These are phyloP conservation scores for Tuberolachnus salignus DNA, from an alignment of 2,888 invertebrate genomes.

Conservation along the genomic window DNA sequence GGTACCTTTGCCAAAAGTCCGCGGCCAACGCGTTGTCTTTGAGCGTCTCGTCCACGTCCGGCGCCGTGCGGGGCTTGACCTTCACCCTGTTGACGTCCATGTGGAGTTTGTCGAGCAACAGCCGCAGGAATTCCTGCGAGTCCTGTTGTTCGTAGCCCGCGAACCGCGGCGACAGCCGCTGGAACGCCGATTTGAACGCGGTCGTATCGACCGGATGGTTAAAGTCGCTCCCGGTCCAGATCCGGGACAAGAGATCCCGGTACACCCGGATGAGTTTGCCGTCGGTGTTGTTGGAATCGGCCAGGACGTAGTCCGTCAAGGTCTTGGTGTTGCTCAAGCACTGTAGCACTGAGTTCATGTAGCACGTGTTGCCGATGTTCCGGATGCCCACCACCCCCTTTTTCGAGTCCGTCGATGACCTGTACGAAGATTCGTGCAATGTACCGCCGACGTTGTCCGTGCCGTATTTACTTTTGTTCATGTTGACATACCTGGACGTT, in stretches of 20 bases:
- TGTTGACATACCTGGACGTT: slow-evolving; percentile 35
- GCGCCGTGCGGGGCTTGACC: slow-evolving; percentile 60
- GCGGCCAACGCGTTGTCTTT: slow-evolving; percentile 64
- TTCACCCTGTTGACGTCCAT: slow-evolving; percentile 77
- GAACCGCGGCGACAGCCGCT: slow-evolving; percentile 73
- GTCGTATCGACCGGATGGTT: slow-evolving; percentile 59
- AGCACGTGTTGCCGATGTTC: slow-evolving; percentile 94
- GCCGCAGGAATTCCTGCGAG: slow-evolving; percentile 87
- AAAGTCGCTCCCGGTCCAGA: slow-evolving; percentile 59
- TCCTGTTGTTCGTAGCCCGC: slow-evolving; percentile 84
- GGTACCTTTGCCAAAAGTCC: slow-evolving; percentile 76
- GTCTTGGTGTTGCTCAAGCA: slow-evolving; percentile 80
- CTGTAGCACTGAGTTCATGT: slow-evolving; percentile 95
- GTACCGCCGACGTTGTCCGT: not conserved
- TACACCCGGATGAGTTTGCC: slow-evolving; percentile 60
- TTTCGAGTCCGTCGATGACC: slow-evolving; percentile 24
- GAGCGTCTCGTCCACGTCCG: slow-evolving; percentile 62
- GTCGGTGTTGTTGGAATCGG: slow-evolving; percentile 59
- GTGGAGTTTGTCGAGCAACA: slow-evolving; percentile 86
- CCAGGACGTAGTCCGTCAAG: slow-evolving; percentile 55
- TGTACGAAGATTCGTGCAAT: slow-evolving; percentile 4
- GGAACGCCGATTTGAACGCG: slow-evolving; percentile 59
- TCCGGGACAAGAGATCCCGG: slow-evolving; percentile 59
- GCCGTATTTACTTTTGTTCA: slow-evolving; percentile 33
- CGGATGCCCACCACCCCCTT: slow-evolving; percentile 81